A percentile compares a stretch with the other conserved stretches of the same genome.
Evolutionary conservation across 2,113 vertebrate genomes (phyloP).

Genomic region (Garra rufa): DNA sequence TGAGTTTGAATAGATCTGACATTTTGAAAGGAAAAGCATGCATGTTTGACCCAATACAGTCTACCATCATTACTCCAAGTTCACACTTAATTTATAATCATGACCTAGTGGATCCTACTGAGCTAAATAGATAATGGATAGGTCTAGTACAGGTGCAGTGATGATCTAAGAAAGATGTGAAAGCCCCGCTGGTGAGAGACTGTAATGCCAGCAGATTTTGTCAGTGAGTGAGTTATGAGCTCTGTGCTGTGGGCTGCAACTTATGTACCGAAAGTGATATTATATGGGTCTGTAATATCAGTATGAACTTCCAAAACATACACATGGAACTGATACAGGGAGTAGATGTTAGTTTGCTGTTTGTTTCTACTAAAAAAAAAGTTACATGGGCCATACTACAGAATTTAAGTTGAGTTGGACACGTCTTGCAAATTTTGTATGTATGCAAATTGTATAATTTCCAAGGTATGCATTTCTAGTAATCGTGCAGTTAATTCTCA

Average conservation of each 20-base stretch:
- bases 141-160: not conserved
- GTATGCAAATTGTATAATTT: too few relatives aligned
- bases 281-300: not conserved
- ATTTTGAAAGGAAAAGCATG: not conserved
- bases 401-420: too few relatives aligned
- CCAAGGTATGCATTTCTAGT: too few relatives aligned
- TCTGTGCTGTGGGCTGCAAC: constrained; percentile 2
- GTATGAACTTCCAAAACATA: not conserved
- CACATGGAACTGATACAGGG: not conserved
- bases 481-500: too few relatives aligned
- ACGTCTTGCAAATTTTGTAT: too few relatives aligned
- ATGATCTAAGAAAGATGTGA: not conserved
- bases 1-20: not conserved
- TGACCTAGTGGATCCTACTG: not conserved
- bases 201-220: constrained; percentile 8
- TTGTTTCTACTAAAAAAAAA: too few relatives aligned
- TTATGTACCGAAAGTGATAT: not conserved
- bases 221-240: constrained; percentile 19
- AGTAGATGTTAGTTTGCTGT: constrained; percentile 18
- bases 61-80: not conserved
- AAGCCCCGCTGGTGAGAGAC: not conserved
- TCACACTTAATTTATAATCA: not conserved
- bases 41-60: not conserved
- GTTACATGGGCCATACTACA: too few relatives aligned
- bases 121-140: not conserved